Conservation (phyloP, 1,140 invertebrate species). For the Belonocnema kinseyi region DNA sequence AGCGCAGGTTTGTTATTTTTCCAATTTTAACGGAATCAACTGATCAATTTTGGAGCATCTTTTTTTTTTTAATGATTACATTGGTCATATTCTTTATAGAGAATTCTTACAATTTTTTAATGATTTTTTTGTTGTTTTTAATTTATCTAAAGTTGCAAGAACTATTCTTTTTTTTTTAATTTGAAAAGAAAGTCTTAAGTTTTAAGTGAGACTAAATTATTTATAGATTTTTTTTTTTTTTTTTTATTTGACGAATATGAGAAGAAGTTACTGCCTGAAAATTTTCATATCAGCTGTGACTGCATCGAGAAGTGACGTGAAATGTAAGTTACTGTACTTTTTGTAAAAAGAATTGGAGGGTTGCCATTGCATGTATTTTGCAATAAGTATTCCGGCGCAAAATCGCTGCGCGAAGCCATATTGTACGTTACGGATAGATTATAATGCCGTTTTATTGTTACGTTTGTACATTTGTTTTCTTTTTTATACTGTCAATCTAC, state of each 20-base stretch:
- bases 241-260: too few species aligned
- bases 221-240: too few species aligned
- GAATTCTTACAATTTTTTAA: too few species aligned
- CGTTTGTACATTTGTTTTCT: slow-evolving; percentile 46
- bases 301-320: slow-evolving; percentile 19
- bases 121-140: too few species aligned
- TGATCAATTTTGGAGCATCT: too few species aligned
- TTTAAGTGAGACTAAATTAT: too few species aligned
- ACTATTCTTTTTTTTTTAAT: too few species aligned
- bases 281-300: slow-evolving; percentile 35
- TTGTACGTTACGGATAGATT: slow-evolving; percentile 24
- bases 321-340: slow-evolving; percentile 25
- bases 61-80: too few species aligned
- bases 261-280: not conserved
- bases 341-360: slow-evolving; percentile 13
- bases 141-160: too few species aligned
- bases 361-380: slow-evolving; percentile 16
- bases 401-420: slow-evolving; percentile 14
- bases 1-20: not conserved
- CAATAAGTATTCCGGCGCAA: slow-evolving; percentile 15
- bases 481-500: slow-evolving; percentile 35
- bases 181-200: too few species aligned
- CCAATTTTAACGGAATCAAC: too few species aligned
- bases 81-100: too few species aligned
- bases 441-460: slow-evolving; percentile 39